Evolutionary conservation across 1,140 invertebrate genomes (phyloP).

Genomic region (Diorhabda sublineata): DNA sequence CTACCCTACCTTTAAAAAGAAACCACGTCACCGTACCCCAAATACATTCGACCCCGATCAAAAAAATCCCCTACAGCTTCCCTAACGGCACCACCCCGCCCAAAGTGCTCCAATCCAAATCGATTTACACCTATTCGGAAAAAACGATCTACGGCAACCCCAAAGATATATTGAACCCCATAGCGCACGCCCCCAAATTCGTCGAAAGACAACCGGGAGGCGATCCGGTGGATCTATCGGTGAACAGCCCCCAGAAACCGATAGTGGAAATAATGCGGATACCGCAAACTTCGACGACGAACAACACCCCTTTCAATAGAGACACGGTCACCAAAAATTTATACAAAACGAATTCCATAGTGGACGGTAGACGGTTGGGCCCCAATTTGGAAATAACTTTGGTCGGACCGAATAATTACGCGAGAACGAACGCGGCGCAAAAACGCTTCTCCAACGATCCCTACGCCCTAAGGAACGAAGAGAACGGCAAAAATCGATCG

Average conservation of each 20-base stretch:
- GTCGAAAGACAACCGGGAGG: slow-evolving; percentile 45
- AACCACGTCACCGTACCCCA: slow-evolving; percentile 17
- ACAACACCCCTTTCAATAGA: slow-evolving; percentile 29
- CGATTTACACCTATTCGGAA: slow-evolving; percentile 58
- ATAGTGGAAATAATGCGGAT: slow-evolving; percentile 51
- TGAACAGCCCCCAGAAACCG: slow-evolving; percentile 46
- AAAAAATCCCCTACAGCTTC: slow-evolving; percentile 22
- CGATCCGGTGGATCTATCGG: slow-evolving; percentile 52
- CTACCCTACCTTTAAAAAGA: slow-evolving; percentile 24
- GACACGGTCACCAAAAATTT: slow-evolving; percentile 31
- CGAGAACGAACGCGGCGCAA: background rate
- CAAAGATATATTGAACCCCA: slow-evolving; percentile 58
- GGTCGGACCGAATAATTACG: slow-evolving; percentile 41
- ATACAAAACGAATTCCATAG: slow-evolving; percentile 30
- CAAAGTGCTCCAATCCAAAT: slow-evolving; percentile 60
- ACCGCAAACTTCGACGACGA: slow-evolving; percentile 30
- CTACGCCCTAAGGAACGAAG: slow-evolving; percentile 17
- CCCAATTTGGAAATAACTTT: slow-evolving; percentile 61
- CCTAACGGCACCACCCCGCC: slow-evolving; percentile 48
- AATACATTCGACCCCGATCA: slow-evolving; percentile 18
- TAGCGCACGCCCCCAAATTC: slow-evolving; percentile 43
- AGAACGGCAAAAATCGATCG: slow-evolving; percentile 27
- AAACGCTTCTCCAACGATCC: slow-evolving; percentile 7
- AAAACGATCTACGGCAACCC: slow-evolving; percentile 67
- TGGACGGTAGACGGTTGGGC: slow-evolving; percentile 46